A percentile compares a stretch with the other conserved stretches of the same genome.
Conservation (phyloP, 1,140 invertebrate species). For the Hyphantria cunea region DNA sequence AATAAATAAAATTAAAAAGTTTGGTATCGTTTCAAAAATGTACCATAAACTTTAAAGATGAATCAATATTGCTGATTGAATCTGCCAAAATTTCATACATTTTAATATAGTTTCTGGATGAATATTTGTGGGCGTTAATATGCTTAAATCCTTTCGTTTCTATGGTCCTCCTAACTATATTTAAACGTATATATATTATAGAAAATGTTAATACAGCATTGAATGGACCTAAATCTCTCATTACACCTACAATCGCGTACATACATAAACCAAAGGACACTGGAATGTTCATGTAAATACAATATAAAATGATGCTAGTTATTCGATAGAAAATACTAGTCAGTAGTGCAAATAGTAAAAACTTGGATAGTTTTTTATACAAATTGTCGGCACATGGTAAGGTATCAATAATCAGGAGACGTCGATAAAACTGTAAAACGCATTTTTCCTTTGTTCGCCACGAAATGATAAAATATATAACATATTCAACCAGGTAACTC, state of each 20-base stretch:
- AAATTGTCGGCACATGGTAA: not conserved
- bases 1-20: no score
- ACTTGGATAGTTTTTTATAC: not conserved
- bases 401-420: not conserved
- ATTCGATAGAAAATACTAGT: not conserved
- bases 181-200: not conserved
- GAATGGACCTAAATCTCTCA: not conserved
- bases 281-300: not conserved
- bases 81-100: slow-evolving; percentile 1
- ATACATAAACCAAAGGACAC: not conserved
- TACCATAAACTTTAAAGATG: not conserved
- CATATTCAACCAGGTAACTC: not conserved
- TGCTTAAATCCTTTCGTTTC: not conserved
- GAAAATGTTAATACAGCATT: not conserved
- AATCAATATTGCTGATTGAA: not conserved
- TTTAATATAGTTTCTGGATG: not conserved
- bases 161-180: not conserved
- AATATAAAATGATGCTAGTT: not conserved
- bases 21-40: no score
- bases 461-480: not conserved
- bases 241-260: not conserved
- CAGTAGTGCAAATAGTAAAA: not conserved
- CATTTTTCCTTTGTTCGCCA: not conserved
- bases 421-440: not conserved
- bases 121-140: not conserved